Evolutionary conservation across 2,888 invertebrate genomes (phyloP).

Genomic region (Oegoconia quadripuncta): DNA sequence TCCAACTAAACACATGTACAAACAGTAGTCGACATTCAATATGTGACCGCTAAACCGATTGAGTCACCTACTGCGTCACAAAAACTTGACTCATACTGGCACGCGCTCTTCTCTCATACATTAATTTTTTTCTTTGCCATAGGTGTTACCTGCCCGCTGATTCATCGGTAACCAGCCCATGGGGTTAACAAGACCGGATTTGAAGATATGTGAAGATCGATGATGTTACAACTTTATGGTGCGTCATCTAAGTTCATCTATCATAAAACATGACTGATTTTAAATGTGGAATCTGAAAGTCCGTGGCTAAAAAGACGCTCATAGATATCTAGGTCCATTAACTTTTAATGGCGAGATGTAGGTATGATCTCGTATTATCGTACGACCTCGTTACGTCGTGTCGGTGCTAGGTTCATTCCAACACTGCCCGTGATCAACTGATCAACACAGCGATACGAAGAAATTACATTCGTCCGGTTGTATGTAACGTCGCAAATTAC

Average conservation of each 20-base stretch:
- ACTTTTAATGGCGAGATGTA: no score
- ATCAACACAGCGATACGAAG: slow-evolving; percentile 58
- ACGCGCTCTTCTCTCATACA: slow-evolving; percentile 35
- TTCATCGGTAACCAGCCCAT: slow-evolving; percentile 40
- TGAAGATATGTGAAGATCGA: slow-evolving; percentile 7
- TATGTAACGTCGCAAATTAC: slow-evolving; percentile 52
- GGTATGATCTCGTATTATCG: no score
- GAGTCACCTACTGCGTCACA: slow-evolving; percentile 58
- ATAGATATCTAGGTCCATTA: no score
- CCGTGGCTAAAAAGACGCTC: no score
- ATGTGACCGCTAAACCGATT: slow-evolving; percentile 48
- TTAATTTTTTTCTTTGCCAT: slow-evolving; percentile 49
- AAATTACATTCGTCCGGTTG: slow-evolving; percentile 70
- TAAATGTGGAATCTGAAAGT: no score
- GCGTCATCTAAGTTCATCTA: not conserved
- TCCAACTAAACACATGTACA: slow-evolving; percentile 27
- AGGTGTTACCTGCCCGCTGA: slow-evolving; percentile 57
- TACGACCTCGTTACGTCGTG: not conserved
- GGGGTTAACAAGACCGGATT: slow-evolving; percentile 31
- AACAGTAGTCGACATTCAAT: slow-evolving; percentile 34
- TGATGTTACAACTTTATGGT: slow-evolving; percentile 3
- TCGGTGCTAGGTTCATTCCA: slow-evolving; percentile 57
- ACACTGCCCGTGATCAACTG: slow-evolving; percentile 67
- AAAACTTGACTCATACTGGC: slow-evolving; percentile 45
- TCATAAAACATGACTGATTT: no score